Evolutionary conservation across 2,888 invertebrate genomes (phyloP).

Genomic region (Chaetogeoica ovagalla): DNA sequence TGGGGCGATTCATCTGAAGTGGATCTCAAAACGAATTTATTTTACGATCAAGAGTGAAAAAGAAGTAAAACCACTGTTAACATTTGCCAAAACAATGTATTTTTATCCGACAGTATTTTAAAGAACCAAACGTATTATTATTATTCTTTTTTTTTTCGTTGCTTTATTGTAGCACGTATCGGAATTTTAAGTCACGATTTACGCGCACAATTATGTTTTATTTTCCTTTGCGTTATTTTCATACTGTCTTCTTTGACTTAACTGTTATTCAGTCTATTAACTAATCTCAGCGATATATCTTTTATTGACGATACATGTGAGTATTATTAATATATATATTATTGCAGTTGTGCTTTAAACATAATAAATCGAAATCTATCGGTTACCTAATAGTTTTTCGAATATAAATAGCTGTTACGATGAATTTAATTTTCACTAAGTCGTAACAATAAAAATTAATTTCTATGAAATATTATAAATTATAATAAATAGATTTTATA

Average conservation of each 20-base stretch:
- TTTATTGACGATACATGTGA: background rate
- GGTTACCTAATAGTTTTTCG: no score
- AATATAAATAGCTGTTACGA: no score
- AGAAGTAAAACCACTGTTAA: background rate
- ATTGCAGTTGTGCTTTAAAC: constrained; percentile 1
- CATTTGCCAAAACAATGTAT: background rate
- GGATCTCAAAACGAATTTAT: background rate
- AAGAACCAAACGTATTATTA: no score
- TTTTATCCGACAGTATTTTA: background rate
- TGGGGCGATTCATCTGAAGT: background rate
- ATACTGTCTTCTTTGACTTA: background rate
- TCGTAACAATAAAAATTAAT: no score
- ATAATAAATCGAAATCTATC: background rate
- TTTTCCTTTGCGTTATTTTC: background rate
- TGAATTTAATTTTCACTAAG: no score
- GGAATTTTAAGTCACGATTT: no score
- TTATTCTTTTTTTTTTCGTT: no score
- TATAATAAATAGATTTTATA: no score
- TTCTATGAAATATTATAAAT: no score
- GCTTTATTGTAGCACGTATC: no score
- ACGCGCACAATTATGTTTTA: background rate
- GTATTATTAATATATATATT: background rate
- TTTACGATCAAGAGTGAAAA: background rate
- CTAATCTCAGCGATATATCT: background rate
- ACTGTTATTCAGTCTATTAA: background rate